Percentiles rank a stretch among this genome's conserved stretches.
Conservation (phyloP, 2,797 vertebrate genomes). For the Scolopax bukidnonensis region DNA sequence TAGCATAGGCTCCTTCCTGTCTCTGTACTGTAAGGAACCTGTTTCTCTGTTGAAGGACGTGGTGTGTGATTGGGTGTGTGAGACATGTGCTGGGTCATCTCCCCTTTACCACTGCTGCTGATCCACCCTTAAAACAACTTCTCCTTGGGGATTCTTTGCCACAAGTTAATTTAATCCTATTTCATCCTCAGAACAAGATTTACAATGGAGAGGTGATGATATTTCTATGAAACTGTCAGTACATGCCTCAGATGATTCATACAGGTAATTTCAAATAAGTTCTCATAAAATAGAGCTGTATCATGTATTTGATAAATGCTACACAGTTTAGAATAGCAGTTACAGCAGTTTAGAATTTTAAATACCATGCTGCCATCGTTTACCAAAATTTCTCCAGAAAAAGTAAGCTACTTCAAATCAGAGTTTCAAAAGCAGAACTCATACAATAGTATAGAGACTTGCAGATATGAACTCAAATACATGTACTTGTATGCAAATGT, state of each 20-base stretch:
- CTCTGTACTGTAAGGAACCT: not conserved
- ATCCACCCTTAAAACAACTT: not conserved
- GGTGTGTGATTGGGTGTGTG: not conserved
- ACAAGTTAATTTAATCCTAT: not conserved
- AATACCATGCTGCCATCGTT: not conserved
- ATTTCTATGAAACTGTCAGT: not conserved
- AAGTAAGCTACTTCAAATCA: not conserved
- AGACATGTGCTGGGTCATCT: not conserved
- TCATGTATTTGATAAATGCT: not conserved
- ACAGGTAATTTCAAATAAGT: not conserved
- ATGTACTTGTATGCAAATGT: rapidly evolving
- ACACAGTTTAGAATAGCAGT: not conserved
- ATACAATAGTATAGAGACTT: not conserved
- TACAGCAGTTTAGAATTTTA: not conserved
- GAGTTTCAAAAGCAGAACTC: not conserved
- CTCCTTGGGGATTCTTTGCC: not conserved
- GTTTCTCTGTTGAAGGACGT: not conserved
- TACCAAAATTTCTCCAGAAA: not conserved
- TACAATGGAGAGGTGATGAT: not conserved
- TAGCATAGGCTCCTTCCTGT: not conserved
- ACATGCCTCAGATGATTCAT: not conserved
- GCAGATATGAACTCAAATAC: not conserved
- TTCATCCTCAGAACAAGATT: not conserved
- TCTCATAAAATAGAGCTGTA: not conserved
- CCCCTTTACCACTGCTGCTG: not conserved